Evolutionary conservation across 2,797 vertebrate genomes (phyloP).

Genomic region (Macropodus opercularis): DNA sequence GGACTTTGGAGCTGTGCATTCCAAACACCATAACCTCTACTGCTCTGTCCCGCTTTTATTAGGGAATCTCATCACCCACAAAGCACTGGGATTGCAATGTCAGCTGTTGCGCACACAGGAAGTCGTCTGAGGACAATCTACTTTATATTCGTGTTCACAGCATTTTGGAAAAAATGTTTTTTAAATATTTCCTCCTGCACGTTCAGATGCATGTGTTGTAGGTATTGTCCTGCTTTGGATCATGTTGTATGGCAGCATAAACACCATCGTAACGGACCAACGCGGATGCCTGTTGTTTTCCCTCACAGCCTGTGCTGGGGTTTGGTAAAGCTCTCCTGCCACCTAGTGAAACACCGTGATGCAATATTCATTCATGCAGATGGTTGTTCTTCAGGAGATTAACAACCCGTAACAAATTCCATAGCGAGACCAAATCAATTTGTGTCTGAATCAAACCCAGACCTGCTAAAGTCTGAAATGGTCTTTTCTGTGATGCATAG

Average conservation of each 20-base stretch:
- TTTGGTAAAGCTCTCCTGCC: slow-evolving; percentile 54
- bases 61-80: background rate
- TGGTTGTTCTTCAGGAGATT: background rate
- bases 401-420: slow-evolving; percentile 10
- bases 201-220: background rate
- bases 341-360: slow-evolving; percentile 45
- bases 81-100: no score
- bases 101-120: no score
- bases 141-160: no score
- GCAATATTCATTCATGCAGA: background rate
- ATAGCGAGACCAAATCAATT: slow-evolving; percentile 1
- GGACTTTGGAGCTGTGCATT: background rate
- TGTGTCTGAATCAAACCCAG: background rate
- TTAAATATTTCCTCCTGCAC: no score
- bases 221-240: background rate
- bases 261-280: no score
- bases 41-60: background rate
- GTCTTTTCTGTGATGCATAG: background rate
- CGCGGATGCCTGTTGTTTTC: no score
- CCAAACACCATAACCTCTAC: background rate
- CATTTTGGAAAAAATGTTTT: no score
- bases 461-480: slow-evolving; percentile 5
- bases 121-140: no score
- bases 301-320: background rate
- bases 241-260: background rate